These are phyloP conservation scores for Cecropterus lyciades DNA, from an alignment of 1,140 invertebrate species.

Conservation along the genomic window DNA sequence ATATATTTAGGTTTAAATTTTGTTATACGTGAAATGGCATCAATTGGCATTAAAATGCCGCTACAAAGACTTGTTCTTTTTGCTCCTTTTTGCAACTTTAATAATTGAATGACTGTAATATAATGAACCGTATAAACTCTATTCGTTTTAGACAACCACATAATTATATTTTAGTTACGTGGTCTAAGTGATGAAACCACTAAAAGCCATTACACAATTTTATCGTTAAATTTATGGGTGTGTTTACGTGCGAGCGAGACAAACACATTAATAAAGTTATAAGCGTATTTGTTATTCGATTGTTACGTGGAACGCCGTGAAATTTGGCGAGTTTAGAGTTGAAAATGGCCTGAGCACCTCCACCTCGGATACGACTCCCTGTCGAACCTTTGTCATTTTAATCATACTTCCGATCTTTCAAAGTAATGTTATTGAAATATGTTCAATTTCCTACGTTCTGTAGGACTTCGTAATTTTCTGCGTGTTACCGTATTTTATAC, in stretches of 20 bases:
- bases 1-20: too few species aligned
- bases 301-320: conserved; percentile 40
- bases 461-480: conserved; percentile 65
- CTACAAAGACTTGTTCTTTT: too few species aligned
- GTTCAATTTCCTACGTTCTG: conserved; percentile 78
- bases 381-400: conserved; percentile 83
- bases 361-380: conserved; percentile 53
- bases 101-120: background rate
- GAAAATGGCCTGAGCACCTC: conserved; percentile 60
- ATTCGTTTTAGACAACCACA: conserved; percentile 5
- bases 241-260: conserved; percentile 45
- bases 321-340: conserved; percentile 54
- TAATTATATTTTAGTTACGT: conserved; percentile 14
- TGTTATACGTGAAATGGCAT: too few species aligned
- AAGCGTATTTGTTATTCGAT: conserved; percentile 45
- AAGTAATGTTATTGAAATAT: conserved; percentile 83
- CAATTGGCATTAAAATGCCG: too few species aligned
- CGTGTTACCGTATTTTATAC: conserved; percentile 40
- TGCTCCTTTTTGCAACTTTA: too few species aligned
- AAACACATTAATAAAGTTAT: conserved; percentile 65
- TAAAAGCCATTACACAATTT: conserved; percentile 34
- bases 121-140: background rate
- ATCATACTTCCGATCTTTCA: conserved; percentile 81
- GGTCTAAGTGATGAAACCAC: conserved; percentile 24
- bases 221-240: conserved; percentile 35